Base-by-base conservation (phyloP, 2,888 invertebrate species). In the Aquatica leii region DNA sequence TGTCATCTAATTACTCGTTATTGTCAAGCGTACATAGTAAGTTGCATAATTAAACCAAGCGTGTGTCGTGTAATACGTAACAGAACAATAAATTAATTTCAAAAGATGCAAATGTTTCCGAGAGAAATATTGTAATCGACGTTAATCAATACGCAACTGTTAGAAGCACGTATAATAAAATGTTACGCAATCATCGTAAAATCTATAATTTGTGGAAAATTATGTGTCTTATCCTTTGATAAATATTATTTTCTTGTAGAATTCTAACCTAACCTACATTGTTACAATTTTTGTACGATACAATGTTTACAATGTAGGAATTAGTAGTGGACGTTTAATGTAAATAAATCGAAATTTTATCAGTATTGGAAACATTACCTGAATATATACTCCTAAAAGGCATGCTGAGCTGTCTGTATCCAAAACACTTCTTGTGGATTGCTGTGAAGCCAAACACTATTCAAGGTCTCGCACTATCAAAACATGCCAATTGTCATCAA, bases 401-500 rank as follows among this genome's bases (percentile, higher is more conserved):
- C 80, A 80, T 80, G 75, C 73, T 80, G 78, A 76, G 73, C 67
- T 64, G 70, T 43, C 9, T n/a, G n/a, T 77, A 76, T 78, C 78
- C 78, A 71, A 78, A 40, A 77, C 41, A 77, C 73, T 72, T 65
- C 73, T 69, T 71, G 73, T 69, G 70, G 73, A 71, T 67, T 70
- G 73, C 73, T 71, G 71, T 64, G 74, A 76, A 77, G 76, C 78
- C 79, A 78, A 80, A 80, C 79, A 79, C 76, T 72, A 78, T 78
- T 81, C 81, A 81, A 81, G 81, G 81, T 81, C 80, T 76, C 73
- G 66, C 73, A 70, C 76, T 74, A 76, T 74, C 78, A 78, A 79
- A 80, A 80, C 81, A 80, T 73, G 70, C 71, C 71, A 72, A 73
- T 65, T 72, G 73, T 69, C 72, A 71, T 66, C 62, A 66, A 73